Evolutionary conservation across 2,888 invertebrate species (phyloP), one percentile per base, ranked within the genome.

Genomic region (Cosmorhoe ocellata): DNA sequence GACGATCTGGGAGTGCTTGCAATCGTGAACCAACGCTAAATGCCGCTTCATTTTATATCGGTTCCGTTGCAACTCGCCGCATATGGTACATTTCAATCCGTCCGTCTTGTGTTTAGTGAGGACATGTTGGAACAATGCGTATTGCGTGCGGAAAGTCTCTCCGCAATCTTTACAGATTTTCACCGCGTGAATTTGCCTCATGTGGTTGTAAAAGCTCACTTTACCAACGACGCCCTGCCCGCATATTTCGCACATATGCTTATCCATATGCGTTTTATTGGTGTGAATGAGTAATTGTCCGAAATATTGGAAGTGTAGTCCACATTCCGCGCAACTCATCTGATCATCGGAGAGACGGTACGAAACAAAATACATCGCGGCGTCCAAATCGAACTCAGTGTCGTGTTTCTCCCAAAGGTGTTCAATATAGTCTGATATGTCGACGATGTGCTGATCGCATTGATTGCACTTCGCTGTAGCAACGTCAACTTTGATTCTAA

Each of bases 271-370:
- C 0, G 3, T 18, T 26, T 39, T 33, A 10, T 51, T 66, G 0
- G 67, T 64, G 26, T 84, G 84, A 0, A 63, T 56, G 0, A 81
- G 41, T 0, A 84, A 50, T 0, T 74, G 66, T 0, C 74, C 73
- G 31, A 82, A 84, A 37, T 77, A 83, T 26, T 63, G 46, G 33
- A 78, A 84, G 1, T 52, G 57, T n/a, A 70, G 59, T 0, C 69
- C 73, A 26, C 85, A 84, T 18, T 76, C 69, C 0, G 74, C 28
- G 32, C 84, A 84, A 0, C 37, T 46, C 67, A 81, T 71, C 0
- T 63, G 63, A 0, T 70, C 58, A 9, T 83, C 83, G 0, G 70
- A 64, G 3, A 85, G 55, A 28, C 65, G 61, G 46, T 75, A 52
- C 1, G 33, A 43, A 10, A 36, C 14, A 12, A 52, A 52, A 28